Base-by-base conservation (phyloP, 2,113 vertebrate genomes). In the Anolis sagrei region DNA sequence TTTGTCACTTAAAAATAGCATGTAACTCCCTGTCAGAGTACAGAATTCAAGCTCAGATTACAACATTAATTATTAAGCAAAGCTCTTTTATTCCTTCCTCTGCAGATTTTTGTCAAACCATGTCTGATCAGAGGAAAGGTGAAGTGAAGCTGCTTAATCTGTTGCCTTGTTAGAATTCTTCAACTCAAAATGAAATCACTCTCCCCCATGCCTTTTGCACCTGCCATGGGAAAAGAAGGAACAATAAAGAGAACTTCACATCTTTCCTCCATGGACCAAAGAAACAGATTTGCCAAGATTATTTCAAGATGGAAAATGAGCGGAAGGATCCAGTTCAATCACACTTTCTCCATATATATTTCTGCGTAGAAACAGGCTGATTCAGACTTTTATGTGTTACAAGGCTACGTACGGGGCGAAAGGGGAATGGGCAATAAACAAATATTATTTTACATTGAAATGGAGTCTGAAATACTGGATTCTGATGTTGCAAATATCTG, bases 1-100 rank as follows among this genome's bases (percentile, higher is more conserved):
- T 14, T 18, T 62, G 76, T 62, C 19, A 73, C 75, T 73, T 85
- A 79, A 72, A 79, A 85, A 85, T 73, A 79, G 68, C 36, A 79
- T 72, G 36, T 13, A 72, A 19, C 62, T 44, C 69, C 69, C 25
- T 27, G 11, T 61, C 69, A 76, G 32, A 69, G 61, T 34, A 54
- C 21, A 58, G 39, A 51, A 51, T 29, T n/a, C 64, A n/a, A 21
- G 51, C 84, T 85, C 64, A 58, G 5, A 51, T 29, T 82, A 34
- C 68, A 69, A 77, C 8, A 9, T 36, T 54, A 18, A 77, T 7
- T 68, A 13, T 25, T 27, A 85, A 70, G 25, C 5, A 6, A 9
- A 85, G 23, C 16, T 61, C 49, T 84, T 61, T 10, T 1, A 27
- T 54, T 79, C 51, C 14, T n/a, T 73, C 16, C 25, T 39, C 66